Conservation (phyloP, 2,888 invertebrate species). For the Cryptophagus acutangulus region DNA sequence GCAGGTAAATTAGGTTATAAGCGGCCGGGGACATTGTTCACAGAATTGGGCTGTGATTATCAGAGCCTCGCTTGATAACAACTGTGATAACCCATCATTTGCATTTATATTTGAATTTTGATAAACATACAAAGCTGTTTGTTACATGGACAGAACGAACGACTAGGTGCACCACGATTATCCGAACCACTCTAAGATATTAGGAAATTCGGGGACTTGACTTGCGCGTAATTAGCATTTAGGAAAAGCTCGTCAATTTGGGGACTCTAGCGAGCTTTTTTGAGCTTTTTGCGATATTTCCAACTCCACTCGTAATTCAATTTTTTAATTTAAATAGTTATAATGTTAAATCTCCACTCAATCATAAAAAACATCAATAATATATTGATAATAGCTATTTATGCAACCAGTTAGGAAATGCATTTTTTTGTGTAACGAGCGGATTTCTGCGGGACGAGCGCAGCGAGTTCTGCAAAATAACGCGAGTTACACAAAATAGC, state of each 20-base stretch:
- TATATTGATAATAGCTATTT: no score
- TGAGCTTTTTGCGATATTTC: no score
- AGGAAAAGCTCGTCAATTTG: constrained; percentile 24
- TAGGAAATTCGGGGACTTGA: constrained; percentile 23
- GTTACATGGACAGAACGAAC: constrained; percentile 27
- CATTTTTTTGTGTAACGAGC: no score
- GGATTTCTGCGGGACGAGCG: no score
- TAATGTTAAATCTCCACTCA: no score
- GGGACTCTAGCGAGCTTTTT: no score
- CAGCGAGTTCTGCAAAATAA: no score
- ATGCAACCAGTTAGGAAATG: no score
- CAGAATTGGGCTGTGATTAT: constrained; percentile 38
- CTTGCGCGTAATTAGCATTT: constrained; percentile 27
- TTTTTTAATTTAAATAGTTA: no score
- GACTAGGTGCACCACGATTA: constrained; percentile 19
- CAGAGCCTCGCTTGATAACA: constrained; percentile 37
- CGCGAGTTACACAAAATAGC: no score
- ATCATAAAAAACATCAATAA: no score
- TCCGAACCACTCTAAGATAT: constrained; percentile 24
- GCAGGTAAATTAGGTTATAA: constrained; percentile 45
- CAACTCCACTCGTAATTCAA: no score
- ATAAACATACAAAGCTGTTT: constrained; percentile 41
- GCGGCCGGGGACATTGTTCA: constrained; percentile 42
- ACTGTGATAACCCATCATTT: constrained; percentile 40
- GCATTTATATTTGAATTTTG: constrained; percentile 45